Conservation (phyloP, 2,113 vertebrate species). For the Callospermophilus lateralis region DNA sequence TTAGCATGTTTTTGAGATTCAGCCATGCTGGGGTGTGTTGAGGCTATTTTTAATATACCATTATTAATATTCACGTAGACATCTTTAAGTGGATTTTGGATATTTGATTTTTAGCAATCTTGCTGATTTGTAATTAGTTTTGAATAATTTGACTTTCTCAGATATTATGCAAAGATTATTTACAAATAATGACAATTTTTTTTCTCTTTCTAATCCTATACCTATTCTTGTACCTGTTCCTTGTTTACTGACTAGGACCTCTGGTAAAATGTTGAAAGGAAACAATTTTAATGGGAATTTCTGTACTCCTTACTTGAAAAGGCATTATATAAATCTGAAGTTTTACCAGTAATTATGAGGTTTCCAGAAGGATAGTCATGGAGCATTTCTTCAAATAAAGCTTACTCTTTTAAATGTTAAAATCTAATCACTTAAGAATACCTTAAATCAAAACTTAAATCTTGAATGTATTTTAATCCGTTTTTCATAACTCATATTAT, state of each 20-base stretch:
- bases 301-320: conserved; percentile 6
- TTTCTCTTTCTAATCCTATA: conserved; percentile 5
- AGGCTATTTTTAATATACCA: neutral
- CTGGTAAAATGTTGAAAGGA: neutral
- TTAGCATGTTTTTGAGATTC: conserved; percentile 35
- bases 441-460: conserved; percentile 22
- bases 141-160: neutral
- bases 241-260: conserved; percentile 14
- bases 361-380: neutral
- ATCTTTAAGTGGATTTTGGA: conserved; percentile 45
- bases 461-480: neutral
- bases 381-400: conserved; percentile 20
- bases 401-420: conserved; percentile 39
- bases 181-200: neutral
- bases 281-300: neutral
- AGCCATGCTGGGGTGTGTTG: neutral
- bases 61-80: neutral
- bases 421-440: neutral
- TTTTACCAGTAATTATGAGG: neutral
- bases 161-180: conserved; percentile 26
- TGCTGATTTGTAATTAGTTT: conserved; percentile 31
- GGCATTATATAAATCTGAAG: neutral
- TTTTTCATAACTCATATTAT: neutral
- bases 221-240: neutral
- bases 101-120: conserved; percentile 21